Evolutionary conservation across 2,797 vertebrate genomes (phyloP).

Genomic region (Momotus momota): DNA sequence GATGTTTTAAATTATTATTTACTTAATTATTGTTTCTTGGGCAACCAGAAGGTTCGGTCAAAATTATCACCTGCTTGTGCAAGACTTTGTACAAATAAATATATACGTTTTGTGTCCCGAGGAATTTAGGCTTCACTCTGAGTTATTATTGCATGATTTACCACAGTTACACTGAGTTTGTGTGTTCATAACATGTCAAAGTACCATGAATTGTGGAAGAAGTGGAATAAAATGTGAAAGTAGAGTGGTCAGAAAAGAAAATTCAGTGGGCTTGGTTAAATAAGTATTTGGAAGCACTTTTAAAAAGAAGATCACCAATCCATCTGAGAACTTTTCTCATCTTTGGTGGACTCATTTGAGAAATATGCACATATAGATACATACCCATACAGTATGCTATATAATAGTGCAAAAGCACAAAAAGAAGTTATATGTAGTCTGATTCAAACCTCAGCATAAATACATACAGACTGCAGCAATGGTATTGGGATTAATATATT

Average conservation of each 20-base stretch:
- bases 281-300: neutral
- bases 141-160: neutral
- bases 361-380: neutral
- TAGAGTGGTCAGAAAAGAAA: neutral
- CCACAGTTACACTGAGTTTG: neutral
- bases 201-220: neutral
- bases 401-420: neutral
- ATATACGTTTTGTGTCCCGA: neutral
- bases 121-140: neutral
- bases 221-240: neutral
- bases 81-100: neutral
- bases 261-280: neutral
- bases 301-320: neutral
- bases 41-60: neutral
- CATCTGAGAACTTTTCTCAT: neutral
- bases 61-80: neutral
- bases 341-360: neutral
- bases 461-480: neutral
- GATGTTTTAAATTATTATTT: too few relatives aligned
- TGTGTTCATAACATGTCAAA: neutral
- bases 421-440: neutral
- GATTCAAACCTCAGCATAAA: neutral
- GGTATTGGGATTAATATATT: neutral
- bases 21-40: neutral
- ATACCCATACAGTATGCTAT: fast-evolving